Evolutionary conservation across 2,888 invertebrate genomes (phyloP).

Genomic region (Tetranychus truncatus): DNA sequence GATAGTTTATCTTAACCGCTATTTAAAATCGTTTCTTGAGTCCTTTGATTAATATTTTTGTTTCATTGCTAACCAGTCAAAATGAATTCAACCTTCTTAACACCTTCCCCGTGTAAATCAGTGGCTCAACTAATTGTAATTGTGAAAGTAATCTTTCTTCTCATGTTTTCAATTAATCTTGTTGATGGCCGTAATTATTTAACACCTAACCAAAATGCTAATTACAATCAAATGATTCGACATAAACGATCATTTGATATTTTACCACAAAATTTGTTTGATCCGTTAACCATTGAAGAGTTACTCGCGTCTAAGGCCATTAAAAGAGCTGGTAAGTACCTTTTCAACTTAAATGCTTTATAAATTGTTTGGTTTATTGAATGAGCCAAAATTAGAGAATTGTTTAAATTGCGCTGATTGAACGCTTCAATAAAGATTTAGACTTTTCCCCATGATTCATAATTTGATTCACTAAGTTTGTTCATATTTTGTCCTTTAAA

Average conservation of each 20-base stretch:
- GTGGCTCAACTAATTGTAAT: not conserved
- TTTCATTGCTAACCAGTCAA: not conserved
- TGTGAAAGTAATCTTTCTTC: not conserved
- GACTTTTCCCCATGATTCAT: too few species aligned
- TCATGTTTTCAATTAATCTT: not conserved
- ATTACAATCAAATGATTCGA: not conserved
- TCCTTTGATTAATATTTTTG: too few species aligned
- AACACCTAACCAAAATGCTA: not conserved
- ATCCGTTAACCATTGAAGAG: not conserved
- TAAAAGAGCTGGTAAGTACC: not conserved
- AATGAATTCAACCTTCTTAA: not conserved
- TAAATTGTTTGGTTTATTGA: not conserved
- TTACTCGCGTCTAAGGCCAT: not conserved
- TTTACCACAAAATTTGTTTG: not conserved
- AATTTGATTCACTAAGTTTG: not conserved
- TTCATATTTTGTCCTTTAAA: not conserved
- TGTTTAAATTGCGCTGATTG: too few species aligned
- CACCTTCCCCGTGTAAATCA: not conserved
- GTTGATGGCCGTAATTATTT: not conserved
- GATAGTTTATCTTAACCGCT: too few species aligned
- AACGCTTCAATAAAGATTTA: too few species aligned
- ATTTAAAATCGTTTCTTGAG: too few species aligned
- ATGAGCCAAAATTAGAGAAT: too few species aligned
- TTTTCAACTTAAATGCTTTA: not conserved
- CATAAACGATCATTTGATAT: not conserved